Conservation (phyloP, 1,140 invertebrate genomes). For the Alviniconcha marisindica region DNA sequence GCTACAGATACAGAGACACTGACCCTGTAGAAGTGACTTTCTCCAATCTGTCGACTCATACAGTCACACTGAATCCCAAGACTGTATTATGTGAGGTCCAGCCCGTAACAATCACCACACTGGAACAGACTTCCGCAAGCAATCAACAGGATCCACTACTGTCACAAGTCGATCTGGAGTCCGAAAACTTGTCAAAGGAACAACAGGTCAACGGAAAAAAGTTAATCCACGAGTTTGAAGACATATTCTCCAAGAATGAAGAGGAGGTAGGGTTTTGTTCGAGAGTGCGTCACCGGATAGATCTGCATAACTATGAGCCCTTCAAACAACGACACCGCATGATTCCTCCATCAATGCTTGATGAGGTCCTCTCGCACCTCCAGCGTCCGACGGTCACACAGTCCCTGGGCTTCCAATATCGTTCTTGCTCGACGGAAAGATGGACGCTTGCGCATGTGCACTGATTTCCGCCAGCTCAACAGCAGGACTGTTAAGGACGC, state of each 20-base stretch:
- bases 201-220: too few relatives aligned
- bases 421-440: not conserved
- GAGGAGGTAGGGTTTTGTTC: not conserved
- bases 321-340: not conserved
- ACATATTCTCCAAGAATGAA: not conserved
- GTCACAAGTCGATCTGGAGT: too few relatives aligned
- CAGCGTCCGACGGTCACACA: not conserved
- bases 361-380: not conserved
- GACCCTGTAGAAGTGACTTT: not conserved
- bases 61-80: not conserved
- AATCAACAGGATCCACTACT: too few relatives aligned
- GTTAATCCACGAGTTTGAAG: too few relatives aligned
- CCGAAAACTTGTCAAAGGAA: not conserved
- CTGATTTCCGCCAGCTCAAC: slow-evolving; percentile 21
- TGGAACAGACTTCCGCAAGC: not conserved
- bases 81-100: not conserved
- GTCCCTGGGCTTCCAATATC: slow-evolving; percentile 5
- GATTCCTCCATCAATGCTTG: not conserved
- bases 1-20: not conserved
- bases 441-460: not conserved
- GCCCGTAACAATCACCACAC: not conserved
- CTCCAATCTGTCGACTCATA: slow-evolving; percentile 14
- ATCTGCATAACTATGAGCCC: not conserved
- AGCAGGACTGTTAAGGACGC: not conserved
- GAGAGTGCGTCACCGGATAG: not conserved